Evolutionary conservation across 2,113 vertebrate species (phyloP), one percentile per base, ranked within the genome.

Genomic region (Gadus chalcogrammus): DNA sequence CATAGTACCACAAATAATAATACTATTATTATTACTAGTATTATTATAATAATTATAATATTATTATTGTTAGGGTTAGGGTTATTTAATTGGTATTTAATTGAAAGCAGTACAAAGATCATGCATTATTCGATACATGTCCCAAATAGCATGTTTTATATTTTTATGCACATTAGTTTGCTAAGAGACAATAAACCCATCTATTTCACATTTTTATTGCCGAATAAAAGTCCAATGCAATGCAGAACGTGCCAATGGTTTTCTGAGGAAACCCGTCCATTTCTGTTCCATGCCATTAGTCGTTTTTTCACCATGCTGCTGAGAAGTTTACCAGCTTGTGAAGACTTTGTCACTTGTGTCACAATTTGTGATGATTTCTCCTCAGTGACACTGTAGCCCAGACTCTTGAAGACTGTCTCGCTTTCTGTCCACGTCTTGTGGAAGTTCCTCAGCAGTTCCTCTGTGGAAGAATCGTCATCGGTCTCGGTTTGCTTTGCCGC

Each of bases 351-450:
- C 67, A 93, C 90, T 52, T 90, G 90, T 65, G 90, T 88, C 68
- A 88, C 74, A 15, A 80, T 82, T 79, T 89, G 90, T 64, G 90
- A 88, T 12, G 83, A 88, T 4, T 78, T 75, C 80, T 92, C 88
- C 72, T 92, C 93, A 28, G 93, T 91, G 28, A 91, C 77, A 1
- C 80, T 88, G 84, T 90, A 94, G 62, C 93, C 93, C 6, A 94
- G 85, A 73, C 85, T 93, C 82, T 93, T 84, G 85, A 94, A 95
- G 66, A 94, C 90, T 2, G 86, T 88, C 81, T 94, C 94, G 35
- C 93, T 95, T 79, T 94, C 95, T 22, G 92, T 91, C 93, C 94
- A 94, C 0, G 92, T 92, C 75, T 94, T 84, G 62, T 94, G 92
- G 80, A 97, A 95, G 83, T 94, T 93, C 74, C 86, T 91, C 68